Percentiles rank a stretch among this genome's conserved stretches.
Evolutionary conservation across 2,797 vertebrate species (phyloP).

Genomic region (Anisognathus igniventris): DNA sequence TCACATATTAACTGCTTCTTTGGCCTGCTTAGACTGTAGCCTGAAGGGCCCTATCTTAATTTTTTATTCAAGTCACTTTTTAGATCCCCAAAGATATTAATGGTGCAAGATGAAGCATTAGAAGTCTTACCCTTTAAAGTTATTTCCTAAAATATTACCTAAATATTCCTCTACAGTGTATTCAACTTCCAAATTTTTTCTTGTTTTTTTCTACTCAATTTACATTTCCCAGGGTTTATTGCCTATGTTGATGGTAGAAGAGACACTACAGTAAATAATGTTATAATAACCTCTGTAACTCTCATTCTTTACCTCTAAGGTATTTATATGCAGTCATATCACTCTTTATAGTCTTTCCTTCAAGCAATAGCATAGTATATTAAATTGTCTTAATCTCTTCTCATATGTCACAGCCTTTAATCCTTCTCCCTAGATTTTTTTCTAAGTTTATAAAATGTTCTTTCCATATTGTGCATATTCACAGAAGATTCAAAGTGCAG

Average conservation of each 20-base stretch:
- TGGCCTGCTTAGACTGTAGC: background rate
- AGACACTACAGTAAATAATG: background rate
- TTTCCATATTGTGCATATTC: background rate
- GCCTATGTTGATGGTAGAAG: background rate
- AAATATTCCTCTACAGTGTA: background rate
- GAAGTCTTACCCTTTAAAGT: background rate
- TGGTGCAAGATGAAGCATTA: background rate
- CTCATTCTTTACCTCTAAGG: background rate
- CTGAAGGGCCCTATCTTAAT: background rate
- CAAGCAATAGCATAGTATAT: background rate
- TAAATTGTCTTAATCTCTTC: background rate
- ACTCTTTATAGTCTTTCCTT: background rate
- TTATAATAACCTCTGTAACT: background rate
- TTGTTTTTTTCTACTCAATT: background rate
- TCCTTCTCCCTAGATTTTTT: background rate
- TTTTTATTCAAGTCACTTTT: slow-evolving; percentile 12
- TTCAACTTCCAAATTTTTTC: background rate
- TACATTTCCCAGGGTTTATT: background rate
- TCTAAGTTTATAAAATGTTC: background rate
- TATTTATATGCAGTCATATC: background rate
- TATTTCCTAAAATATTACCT: background rate
- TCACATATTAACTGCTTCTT: background rate
- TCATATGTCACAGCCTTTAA: background rate
- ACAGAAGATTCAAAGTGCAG: background rate
- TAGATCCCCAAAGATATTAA: background rate